Base-by-base conservation (phyloP, 2,113 vertebrate genomes). In the Melozone crissalis region DNA sequence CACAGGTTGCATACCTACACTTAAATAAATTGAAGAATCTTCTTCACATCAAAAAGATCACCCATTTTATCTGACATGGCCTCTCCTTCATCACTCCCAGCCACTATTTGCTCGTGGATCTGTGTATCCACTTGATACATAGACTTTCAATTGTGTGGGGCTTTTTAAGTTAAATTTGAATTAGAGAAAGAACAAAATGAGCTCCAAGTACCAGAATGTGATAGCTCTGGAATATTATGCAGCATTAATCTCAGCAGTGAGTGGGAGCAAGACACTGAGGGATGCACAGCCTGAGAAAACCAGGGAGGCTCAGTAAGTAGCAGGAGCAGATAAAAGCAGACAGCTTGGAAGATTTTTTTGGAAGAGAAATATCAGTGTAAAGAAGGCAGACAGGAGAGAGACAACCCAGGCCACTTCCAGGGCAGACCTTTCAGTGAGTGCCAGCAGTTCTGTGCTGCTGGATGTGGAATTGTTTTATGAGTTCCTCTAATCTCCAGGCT, bases 231-330 rank as follows among this genome's bases (percentile, higher is more conserved):
- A 88, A 93, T 97, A 93, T 94, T 92, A 86, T 85, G 75, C 83
- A 93, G 95, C 82, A 94, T 95, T 97, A 91, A 93, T 96, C 90
- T 95, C 94, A 88, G 79, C 84, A 89, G 68, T 92, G 94, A 95
- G 92, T 92, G 94, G 95, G 94, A 96, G 90, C 68, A 95, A 81
- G 79, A 68, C 80, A 52, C 79, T 63, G 90, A 95, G 68, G 65
- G 87, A 90, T 92, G 83, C 1, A 3, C 55, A 90, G 85, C 85
- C 85, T 86, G 82, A 94, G 79, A 93, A 94, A 92, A 86, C 41
- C 2, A 1, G 39, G 47, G 46, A 95, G 72, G 76, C 79, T 88
- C 44, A 12, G 84, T 52, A 89, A 77, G 90, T 65, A 93, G 76
- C 61, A 39, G 59, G 47, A 94, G 65, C 72, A 90, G 87, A 92